These are phyloP conservation scores for Drosophila testacea DNA, from an alignment of 2,888 invertebrate species.

Conservation along the genomic window DNA sequence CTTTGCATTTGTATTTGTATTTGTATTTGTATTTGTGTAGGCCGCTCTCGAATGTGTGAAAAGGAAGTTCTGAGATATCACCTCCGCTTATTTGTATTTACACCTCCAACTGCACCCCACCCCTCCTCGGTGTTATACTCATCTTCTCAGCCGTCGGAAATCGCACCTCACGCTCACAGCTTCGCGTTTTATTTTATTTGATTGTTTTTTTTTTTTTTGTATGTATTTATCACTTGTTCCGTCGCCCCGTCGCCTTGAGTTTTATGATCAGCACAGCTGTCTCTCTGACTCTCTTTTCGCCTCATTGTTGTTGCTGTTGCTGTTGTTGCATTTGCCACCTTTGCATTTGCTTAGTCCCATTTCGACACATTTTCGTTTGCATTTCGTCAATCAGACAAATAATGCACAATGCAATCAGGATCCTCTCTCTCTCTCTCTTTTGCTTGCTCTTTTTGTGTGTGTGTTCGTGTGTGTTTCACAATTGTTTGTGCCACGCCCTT, in stretches of 20 bases:
- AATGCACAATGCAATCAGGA: slow-evolving; percentile 75
- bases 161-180: slow-evolving; percentile 29
- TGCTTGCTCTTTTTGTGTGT: slow-evolving; percentile 20
- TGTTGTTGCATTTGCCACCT: slow-evolving; percentile 67
- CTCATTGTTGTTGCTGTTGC: slow-evolving; percentile 19
- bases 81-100: slow-evolving; percentile 81
- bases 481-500: slow-evolving; percentile 68
- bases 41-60: slow-evolving; percentile 75
- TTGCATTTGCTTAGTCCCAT: slow-evolving; percentile 78
- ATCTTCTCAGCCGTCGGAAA: slow-evolving; percentile 29
- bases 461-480: slow-evolving; percentile 20
- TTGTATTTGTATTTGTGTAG: slow-evolving; percentile 67
- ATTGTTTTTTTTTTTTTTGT: slow-evolving; percentile 9
- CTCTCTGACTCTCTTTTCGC: slow-evolving; percentile 10
- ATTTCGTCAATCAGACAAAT: slow-evolving; percentile 80
- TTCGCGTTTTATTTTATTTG: slow-evolving; percentile 1
- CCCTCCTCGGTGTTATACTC: slow-evolving; percentile 16
- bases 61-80: slow-evolving; percentile 81
- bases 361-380: slow-evolving; percentile 80
- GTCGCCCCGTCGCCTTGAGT: slow-evolving; percentile 41
- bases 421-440: slow-evolving; percentile 17
- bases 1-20: slow-evolving; percentile 15
- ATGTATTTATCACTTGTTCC: slow-evolving; percentile 56
- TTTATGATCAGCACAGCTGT: slow-evolving; percentile 58
- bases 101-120: slow-evolving; percentile 54